Percentiles rank a stretch among this genome's conserved stretches.
Conservation (phyloP, 2,113 vertebrate genomes). For the Peromyscus californicus region DNA sequence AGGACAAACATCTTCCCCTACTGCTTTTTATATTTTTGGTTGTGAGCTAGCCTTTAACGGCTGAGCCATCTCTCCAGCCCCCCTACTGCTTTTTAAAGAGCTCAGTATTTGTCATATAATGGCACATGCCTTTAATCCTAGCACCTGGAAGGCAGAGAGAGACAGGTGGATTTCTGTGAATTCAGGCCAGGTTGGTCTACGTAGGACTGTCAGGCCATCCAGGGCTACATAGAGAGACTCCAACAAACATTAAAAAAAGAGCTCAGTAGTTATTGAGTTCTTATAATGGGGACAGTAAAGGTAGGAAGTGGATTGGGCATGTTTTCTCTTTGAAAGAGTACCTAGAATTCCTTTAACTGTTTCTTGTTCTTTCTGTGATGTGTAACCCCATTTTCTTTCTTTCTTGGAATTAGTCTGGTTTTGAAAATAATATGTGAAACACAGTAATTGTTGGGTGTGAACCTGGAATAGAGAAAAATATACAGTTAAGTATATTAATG, state of each 20-base stretch:
- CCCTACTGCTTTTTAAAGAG: conserved; percentile 8
- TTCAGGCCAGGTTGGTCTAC: not conserved
- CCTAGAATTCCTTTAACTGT: conserved; percentile 38
- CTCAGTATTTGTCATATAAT: not conserved
- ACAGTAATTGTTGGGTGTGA: conserved; percentile 41
- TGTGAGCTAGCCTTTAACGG: too few relatives aligned
- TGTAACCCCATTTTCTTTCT: conserved; percentile 48
- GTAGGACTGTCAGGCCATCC: not conserved
- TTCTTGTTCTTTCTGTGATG: conserved; percentile 46
- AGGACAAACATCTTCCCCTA: not conserved
- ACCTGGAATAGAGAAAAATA: conserved; percentile 58
- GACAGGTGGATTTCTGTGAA: not conserved
- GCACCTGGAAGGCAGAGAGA: not conserved
- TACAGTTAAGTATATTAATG: not conserved
- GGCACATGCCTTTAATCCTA: not conserved
- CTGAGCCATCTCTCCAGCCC: too few relatives aligned
- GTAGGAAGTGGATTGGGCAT: not conserved
- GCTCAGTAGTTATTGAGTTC: not conserved
- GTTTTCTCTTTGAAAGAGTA: conserved; percentile 50
- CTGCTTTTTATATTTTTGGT: not conserved
- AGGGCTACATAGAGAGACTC: not conserved
- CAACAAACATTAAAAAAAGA: not conserved
- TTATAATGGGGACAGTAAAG: conserved; percentile 20
- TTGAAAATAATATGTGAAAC: conserved; percentile 54
- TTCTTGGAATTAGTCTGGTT: conserved; percentile 52